phyloP scores from a whole-genome alignment of 2,797 vertebrate species.

The Cyprinodon diabolis region DNA sequence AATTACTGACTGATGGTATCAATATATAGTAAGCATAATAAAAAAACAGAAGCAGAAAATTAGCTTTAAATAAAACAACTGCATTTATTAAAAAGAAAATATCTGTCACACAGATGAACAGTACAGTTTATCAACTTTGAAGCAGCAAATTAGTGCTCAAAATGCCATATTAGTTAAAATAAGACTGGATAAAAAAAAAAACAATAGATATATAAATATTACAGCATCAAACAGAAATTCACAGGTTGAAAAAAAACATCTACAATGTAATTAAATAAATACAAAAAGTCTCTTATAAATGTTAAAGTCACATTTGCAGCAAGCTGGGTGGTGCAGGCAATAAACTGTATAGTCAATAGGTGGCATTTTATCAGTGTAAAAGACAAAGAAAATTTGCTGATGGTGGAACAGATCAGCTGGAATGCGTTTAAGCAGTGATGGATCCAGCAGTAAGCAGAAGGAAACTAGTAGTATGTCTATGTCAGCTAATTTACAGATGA shows the following conservation, averaged over 20 bases:
- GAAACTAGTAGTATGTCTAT: conserved; percentile 14
- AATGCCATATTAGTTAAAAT: conserved; percentile 50
- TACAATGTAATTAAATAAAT: conserved; percentile 65
- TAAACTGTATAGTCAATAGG: conserved; percentile 54
- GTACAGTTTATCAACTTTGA: conserved; percentile 51
- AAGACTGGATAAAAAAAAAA: conserved; percentile 9
- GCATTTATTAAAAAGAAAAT: conserved; percentile 67
- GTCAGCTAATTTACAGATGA: conserved; percentile 19
- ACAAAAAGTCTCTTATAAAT: conserved; percentile 33
- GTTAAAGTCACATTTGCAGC: conserved; percentile 53
- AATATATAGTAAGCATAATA: neutral
- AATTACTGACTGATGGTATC: no score
- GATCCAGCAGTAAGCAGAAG: conserved; percentile 30
- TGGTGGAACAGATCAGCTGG: conserved; percentile 36
- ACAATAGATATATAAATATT: conserved; percentile 54
- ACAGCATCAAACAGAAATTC: conserved; percentile 64
- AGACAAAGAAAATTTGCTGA: conserved; percentile 30
- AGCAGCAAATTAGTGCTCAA: conserved; percentile 52
- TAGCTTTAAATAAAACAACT: conserved; percentile 32
- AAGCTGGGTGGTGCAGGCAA: conserved; percentile 40
- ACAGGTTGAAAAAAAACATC: conserved; percentile 62
- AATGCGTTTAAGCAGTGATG: conserved; percentile 51
- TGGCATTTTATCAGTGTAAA: conserved; percentile 64
- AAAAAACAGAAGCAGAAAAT: conserved; percentile 8
- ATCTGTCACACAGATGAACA: conserved; percentile 46